Evolutionary conservation across 2,113 vertebrate genomes (phyloP).

Genomic region (Hiodon alosoides): DNA sequence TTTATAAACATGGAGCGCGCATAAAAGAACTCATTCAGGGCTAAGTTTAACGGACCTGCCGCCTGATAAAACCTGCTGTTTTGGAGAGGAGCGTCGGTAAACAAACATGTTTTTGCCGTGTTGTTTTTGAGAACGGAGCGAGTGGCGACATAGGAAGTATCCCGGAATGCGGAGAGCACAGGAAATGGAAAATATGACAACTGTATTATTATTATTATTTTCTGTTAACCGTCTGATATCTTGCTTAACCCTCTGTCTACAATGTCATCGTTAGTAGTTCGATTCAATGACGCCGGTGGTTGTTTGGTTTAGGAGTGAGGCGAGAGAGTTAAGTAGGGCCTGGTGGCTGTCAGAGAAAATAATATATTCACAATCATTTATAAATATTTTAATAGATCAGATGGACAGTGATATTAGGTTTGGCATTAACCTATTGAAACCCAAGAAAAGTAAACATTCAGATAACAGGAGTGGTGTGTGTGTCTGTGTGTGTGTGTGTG

Average conservation of each 20-base stretch:
- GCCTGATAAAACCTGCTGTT: not conserved
- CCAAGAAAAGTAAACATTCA: no score
- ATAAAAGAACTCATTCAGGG: no score
- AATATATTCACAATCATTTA: no score
- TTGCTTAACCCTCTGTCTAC: not conserved
- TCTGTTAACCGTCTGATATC: not conserved
- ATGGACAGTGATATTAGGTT: no score
- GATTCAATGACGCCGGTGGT: not conserved
- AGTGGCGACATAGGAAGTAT: not conserved
- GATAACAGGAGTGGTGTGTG: no score
- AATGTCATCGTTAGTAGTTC: not conserved
- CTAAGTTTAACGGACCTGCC: not conserved
- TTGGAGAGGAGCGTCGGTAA: not conserved
- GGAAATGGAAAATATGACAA: conserved; percentile 14
- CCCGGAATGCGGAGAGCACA: conserved; percentile 8
- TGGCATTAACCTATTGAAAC: no score
- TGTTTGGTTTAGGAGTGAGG: no score
- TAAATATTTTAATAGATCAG: no score
- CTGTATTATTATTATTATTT: not conserved
- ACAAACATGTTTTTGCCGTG: not conserved
- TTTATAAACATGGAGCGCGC: no score
- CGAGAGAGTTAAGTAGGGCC: no score
- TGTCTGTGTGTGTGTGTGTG: no score
- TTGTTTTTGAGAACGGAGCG: not conserved
- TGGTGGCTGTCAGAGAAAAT: no score